These are phyloP conservation scores for Hanleya hanleyi DNA, from an alignment of 2,888 invertebrate species.

Conservation along the genomic window DNA sequence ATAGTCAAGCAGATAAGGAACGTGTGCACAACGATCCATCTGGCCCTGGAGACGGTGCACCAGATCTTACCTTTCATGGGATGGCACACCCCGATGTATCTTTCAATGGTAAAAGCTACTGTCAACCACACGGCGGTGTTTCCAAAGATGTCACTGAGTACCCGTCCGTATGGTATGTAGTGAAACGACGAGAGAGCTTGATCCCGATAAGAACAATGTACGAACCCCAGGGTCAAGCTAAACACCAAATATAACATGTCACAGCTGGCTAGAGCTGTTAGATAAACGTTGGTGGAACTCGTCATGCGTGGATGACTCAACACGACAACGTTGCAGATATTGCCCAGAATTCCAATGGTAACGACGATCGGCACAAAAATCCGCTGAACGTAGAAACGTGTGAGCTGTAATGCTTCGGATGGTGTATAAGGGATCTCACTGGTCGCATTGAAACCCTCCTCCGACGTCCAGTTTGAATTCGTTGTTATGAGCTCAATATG, in stretches of 20 bases:
- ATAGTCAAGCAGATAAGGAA: constrained; percentile 79
- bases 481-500: no score
- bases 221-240: constrained; percentile 79
- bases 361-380: constrained; percentile 63
- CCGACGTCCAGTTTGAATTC: no score
- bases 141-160: constrained; percentile 80
- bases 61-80: constrained; percentile 80
- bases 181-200: constrained; percentile 76
- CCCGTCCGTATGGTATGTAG: constrained; percentile 76
- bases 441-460: no score
- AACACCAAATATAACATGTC: constrained; percentile 82
- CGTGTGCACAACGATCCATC: constrained; percentile 79
- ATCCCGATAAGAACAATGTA: constrained; percentile 77
- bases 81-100: constrained; percentile 84
- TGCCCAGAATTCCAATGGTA: constrained; percentile 65
- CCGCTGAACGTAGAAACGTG: constrained; percentile 56
- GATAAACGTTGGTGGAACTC: constrained; percentile 76
- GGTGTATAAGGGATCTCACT: neutral
- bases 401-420: constrained; percentile 33
- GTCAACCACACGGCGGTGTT: constrained; percentile 85
- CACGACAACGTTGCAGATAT: constrained; percentile 68
- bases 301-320: constrained; percentile 67
- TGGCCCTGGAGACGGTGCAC: constrained; percentile 82
- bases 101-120: constrained; percentile 84
- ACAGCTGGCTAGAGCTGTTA: constrained; percentile 82